phyloP scores from a whole-genome alignment of 1,140 invertebrate genomes.

The Cataglyphis hispanica region DNA sequence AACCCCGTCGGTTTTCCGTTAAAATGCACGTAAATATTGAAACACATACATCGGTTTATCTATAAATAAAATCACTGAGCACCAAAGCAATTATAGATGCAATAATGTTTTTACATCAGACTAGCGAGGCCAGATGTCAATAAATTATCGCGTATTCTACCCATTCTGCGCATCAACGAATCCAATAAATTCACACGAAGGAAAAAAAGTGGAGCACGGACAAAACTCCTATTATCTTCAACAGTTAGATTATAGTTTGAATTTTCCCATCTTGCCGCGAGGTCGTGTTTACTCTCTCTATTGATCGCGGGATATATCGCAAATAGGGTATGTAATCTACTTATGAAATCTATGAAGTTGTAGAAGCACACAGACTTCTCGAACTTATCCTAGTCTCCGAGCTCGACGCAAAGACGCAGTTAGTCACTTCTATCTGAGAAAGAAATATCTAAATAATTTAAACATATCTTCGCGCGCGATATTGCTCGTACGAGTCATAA shows the following conservation, averaged over 20 bases:
- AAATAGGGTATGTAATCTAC: slow-evolving; percentile 54
- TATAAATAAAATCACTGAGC: slow-evolving; percentile 40
- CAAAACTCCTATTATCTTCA: slow-evolving; percentile 30
- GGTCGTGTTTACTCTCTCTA: slow-evolving; percentile 53
- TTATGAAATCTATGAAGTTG: slow-evolving; percentile 55
- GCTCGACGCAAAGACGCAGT: not conserved
- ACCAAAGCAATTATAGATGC: slow-evolving; percentile 40
- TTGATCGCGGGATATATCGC: slow-evolving; percentile 49
- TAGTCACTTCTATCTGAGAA: slow-evolving; percentile 1
- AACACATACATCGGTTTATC: not conserved
- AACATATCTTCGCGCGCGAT: not conserved
- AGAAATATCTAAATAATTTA: not conserved
- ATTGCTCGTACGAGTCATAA: slow-evolving; percentile 6
- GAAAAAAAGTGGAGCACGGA: slow-evolving; percentile 12
- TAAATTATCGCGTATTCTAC: slow-evolving; percentile 26
- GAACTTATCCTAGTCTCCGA: not conserved
- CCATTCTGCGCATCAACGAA: not conserved
- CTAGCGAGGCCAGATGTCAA: slow-evolving; percentile 5
- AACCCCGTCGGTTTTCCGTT: not conserved
- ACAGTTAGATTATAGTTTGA: slow-evolving; percentile 36
- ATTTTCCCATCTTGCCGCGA: slow-evolving; percentile 33
- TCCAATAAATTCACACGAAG: slow-evolving; percentile 22
- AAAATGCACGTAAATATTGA: not conserved
- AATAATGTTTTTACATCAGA: slow-evolving; percentile 26
- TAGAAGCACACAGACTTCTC: slow-evolving; percentile 17